Evolutionary conservation across 2,888 invertebrate species (phyloP), one percentile per base, ranked within the genome.

Genomic region (Carabus problematicus): DNA sequence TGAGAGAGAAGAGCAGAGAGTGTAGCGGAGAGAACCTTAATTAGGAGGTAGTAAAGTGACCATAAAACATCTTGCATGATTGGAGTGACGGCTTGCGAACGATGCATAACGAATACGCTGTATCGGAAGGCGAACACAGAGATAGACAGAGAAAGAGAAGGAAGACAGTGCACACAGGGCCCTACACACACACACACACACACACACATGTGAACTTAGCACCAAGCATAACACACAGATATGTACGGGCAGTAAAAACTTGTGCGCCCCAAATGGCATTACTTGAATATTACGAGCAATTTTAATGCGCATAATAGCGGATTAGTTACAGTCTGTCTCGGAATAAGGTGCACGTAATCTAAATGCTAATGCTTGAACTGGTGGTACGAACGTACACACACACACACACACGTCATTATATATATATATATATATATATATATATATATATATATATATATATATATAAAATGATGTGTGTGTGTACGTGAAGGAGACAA

Each of bases 301-400:
- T 68, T 68, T 68, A 68, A 68, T 68, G 67, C 60, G 67, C 67
- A 68, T 68, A 68, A 68, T 68, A 60, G 14, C 67, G 67, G 49
- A 68, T 68, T 68, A 68, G 67, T 68, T 68, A 68, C 67, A 68
- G 67, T 60, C 67, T 61, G 61, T 68, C 29, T 68, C 60, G 54
- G 60, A 61, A 68, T 60, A 61, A 68, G 67, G 60, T 68, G 79
- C 79, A 79, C 76, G 78, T 78, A 81, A 81, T 81, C 80, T 81
- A 81, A 80, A 81, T 81, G 81, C 81, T 79, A 81, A 81, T 81
- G 75, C 75, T n/a, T 75, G 75, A 70, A 73, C 60, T 11, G 59
- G 14, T 47, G 66, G 59, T 66, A 66, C 66, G 14, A 58, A 41
- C 59, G n/a, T n/a, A n/a, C n/a, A n/a, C n/a, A n/a, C n/a, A n/a